Conservation (phyloP, 2,888 invertebrate genomes). For the Spisula solida region DNA sequence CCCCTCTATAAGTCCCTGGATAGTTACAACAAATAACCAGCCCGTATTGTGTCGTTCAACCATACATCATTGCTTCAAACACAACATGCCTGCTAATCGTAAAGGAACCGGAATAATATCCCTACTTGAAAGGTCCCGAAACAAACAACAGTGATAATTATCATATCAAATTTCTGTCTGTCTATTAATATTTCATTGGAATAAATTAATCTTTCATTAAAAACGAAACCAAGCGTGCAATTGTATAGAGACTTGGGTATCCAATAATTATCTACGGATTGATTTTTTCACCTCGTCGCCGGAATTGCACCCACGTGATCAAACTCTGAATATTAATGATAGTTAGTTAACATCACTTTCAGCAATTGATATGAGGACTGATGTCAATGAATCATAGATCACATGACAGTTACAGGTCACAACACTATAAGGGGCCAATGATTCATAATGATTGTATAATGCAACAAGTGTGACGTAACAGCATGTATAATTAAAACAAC, state of each 20-base stretch:
- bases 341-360: not conserved
- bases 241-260: not conserved
- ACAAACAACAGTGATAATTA: slow-evolving; percentile 20
- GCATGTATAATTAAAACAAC: too few species aligned
- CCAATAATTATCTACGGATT: not conserved
- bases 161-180: slow-evolving; percentile 30
- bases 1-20: slow-evolving; percentile 12
- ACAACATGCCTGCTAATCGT: not conserved
- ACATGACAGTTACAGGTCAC: not conserved
- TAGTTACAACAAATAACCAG: not conserved
- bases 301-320: not conserved
- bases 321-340: not conserved
- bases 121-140: not conserved
- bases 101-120: not conserved
- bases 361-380: not conserved
- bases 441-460: slow-evolving; percentile 2
- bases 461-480: slow-evolving; percentile 2
- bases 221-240: slow-evolving; percentile 28
- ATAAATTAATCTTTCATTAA: slow-evolving; percentile 45
- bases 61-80: slow-evolving; percentile 10
- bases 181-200: slow-evolving; percentile 31
- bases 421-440: not conserved
- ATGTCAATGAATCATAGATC: not conserved
- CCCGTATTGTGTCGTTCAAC: not conserved
- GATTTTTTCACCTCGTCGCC: slow-evolving; percentile 4